phyloP scores from a whole-genome alignment of 2,888 invertebrate genomes.

The Strigamia transsilvanica region DNA sequence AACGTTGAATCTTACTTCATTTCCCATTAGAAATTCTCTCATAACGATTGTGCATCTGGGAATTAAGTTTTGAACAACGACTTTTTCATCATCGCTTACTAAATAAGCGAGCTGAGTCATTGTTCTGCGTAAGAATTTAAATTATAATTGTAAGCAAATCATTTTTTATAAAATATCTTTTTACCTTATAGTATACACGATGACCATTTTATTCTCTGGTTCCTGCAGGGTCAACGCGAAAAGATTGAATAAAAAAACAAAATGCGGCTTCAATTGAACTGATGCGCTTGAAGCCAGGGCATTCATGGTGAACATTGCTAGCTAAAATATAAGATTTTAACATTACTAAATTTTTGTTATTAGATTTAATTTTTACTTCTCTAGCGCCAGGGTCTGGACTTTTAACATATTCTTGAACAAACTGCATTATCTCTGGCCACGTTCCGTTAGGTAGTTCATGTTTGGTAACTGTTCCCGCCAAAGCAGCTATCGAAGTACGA shows the following conservation, averaged over 20 bases:
- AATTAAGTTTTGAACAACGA: conserved; percentile 11
- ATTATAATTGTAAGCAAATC: conserved; percentile 17
- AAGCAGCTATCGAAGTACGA: conserved; percentile 75
- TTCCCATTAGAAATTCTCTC: conserved; percentile 30
- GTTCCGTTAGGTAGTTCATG: conserved; percentile 73
- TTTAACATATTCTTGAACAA: conserved; percentile 70
- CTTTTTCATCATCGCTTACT: conserved; percentile 3
- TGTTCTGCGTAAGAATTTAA: not conserved
- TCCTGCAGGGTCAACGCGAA: conserved; percentile 68
- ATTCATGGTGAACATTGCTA: conserved; percentile 74
- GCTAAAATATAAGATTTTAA: conserved; percentile 64
- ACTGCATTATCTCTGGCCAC: conserved; percentile 75
- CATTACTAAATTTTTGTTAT: not conserved
- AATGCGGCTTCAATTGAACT: conserved; percentile 74
- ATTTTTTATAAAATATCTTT: conserved; percentile 52
- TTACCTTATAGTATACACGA: conserved; percentile 70
- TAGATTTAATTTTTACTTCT: conserved; percentile 67
- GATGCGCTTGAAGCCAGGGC: conserved; percentile 76
- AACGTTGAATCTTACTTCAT: not conserved
- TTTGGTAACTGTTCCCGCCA: conserved; percentile 76
- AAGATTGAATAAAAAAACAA: conserved; percentile 69
- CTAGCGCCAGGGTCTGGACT: conserved; percentile 69
- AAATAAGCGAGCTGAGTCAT: conserved; percentile 3
- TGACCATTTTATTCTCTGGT: conserved; percentile 67
- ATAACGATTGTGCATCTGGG: conserved; percentile 2